phyloP scores from a whole-genome alignment of 2,888 invertebrate genomes.

The Macrophya annulata region DNA sequence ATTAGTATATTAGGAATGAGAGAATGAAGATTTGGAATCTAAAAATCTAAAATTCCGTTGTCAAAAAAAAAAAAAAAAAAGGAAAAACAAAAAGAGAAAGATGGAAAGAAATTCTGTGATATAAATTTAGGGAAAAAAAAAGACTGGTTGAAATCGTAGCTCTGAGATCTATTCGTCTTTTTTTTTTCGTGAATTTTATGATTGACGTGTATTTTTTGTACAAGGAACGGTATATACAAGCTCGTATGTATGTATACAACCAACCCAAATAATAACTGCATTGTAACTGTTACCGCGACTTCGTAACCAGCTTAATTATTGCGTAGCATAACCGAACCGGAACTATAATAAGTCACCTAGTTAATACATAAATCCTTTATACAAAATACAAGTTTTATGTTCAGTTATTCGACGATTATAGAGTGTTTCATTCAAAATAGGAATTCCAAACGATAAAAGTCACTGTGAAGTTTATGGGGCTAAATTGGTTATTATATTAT shows the following conservation, averaged over 20 bases:
- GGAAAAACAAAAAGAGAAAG: no score
- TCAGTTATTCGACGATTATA: not conserved
- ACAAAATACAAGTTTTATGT: not conserved
- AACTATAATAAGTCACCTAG: constrained; percentile 6
- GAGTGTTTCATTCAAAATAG: not conserved
- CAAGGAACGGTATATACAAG: not conserved
- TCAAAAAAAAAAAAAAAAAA: not conserved
- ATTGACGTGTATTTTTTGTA: not conserved
- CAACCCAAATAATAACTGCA: constrained; percentile 34
- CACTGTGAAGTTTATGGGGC: not conserved
- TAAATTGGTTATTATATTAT: not conserved
- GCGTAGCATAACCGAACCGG: constrained; percentile 23
- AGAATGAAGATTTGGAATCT: not conserved
- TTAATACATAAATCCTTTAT: not conserved
- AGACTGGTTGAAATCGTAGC: not conserved
- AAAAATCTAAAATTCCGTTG: not conserved
- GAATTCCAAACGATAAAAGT: not conserved
- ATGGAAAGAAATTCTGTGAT: not conserved
- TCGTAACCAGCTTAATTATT: constrained; percentile 43
- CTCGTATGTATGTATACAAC: not conserved
- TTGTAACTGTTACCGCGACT: constrained; percentile 25
- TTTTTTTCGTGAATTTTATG: not conserved
- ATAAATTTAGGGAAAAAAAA: not conserved
- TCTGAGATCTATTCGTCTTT: not conserved
- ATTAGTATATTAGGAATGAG: not conserved